Conservation (phyloP, 2,888 invertebrate species). For the Leucophenga montana region DNA sequence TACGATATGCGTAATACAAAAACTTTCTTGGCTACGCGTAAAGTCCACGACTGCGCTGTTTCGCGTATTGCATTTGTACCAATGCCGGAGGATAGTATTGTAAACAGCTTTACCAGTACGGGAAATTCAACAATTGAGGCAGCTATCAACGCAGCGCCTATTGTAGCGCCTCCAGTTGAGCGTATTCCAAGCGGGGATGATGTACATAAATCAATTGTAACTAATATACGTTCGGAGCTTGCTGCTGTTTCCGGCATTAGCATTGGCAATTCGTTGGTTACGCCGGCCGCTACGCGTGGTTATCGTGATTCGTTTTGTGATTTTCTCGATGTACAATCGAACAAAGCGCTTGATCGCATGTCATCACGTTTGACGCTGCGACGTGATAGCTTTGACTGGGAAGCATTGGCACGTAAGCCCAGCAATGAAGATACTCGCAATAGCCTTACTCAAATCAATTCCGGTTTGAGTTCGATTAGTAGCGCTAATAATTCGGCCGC, state of each 20-base stretch:
- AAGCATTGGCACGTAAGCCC: slow-evolving; percentile 56
- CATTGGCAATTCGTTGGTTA: slow-evolving; percentile 20
- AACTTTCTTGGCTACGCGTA: slow-evolving; percentile 55
- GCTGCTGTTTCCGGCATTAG: slow-evolving; percentile 23
- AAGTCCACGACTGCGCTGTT: slow-evolving; percentile 65
- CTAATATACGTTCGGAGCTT: slow-evolving; percentile 28
- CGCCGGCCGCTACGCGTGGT: slow-evolving; percentile 38
- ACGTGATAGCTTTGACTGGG: slow-evolving; percentile 71
- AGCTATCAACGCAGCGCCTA: not conserved
- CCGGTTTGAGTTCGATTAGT: slow-evolving; percentile 38
- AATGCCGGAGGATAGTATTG: slow-evolving; percentile 48
- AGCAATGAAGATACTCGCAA: slow-evolving; percentile 47
- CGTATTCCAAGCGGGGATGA: slow-evolving; percentile 37
- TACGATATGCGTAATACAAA: slow-evolving; percentile 70
- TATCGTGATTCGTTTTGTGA: slow-evolving; percentile 70
- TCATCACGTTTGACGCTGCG: slow-evolving; percentile 55
- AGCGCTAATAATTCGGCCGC: slow-evolving; percentile 40
- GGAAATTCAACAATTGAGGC: slow-evolving; percentile 40
- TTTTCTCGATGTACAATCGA: slow-evolving; percentile 66
- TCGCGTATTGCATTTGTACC: slow-evolving; percentile 69
- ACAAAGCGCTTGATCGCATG: slow-evolving; percentile 58
- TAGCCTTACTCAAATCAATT: slow-evolving; percentile 38
- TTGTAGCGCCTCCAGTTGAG: slow-evolving; percentile 39
- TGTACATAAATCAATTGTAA: slow-evolving; percentile 54
- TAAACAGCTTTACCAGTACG: slow-evolving; percentile 52